Conservation (phyloP, 2,888 invertebrate species). For the Volucella inflata region DNA sequence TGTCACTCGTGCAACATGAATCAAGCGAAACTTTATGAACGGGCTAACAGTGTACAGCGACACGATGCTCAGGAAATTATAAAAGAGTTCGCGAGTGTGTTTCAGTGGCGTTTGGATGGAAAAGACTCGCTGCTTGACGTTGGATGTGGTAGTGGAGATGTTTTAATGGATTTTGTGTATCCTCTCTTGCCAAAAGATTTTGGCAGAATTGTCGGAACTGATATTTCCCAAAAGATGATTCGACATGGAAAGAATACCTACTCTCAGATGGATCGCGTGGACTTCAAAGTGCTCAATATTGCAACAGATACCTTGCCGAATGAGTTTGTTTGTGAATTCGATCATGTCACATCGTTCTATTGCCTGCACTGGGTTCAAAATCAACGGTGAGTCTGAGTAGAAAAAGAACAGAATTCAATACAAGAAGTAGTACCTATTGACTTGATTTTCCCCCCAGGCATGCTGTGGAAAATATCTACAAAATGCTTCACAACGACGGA, state of each 20-base stretch:
- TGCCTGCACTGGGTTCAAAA: slow-evolving; percentile 92
- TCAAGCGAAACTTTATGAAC: slow-evolving; percentile 88
- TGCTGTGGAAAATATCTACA: slow-evolving; percentile 87
- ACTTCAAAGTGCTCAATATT: slow-evolving; percentile 86
- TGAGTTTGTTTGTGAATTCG: slow-evolving; percentile 85
- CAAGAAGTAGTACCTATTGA: no score
- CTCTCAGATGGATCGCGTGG: slow-evolving; percentile 78
- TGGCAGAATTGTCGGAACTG: slow-evolving; percentile 86
- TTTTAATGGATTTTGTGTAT: slow-evolving; percentile 87
- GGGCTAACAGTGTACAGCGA: slow-evolving; percentile 88
- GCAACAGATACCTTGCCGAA: slow-evolving; percentile 84
- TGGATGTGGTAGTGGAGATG: slow-evolving; percentile 90
- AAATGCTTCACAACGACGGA: slow-evolving; percentile 88
- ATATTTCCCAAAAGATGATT: slow-evolving; percentile 90
- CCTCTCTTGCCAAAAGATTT: slow-evolving; percentile 86
- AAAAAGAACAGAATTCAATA: no score
- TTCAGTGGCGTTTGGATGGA: slow-evolving; percentile 85
- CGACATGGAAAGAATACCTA: slow-evolving; percentile 86
- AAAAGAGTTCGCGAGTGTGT: slow-evolving; percentile 86
- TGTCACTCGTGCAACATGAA: slow-evolving; percentile 84
- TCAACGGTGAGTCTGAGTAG: slow-evolving; percentile 85
- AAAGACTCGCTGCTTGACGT: slow-evolving; percentile 87
- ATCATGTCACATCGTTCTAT: slow-evolving; percentile 91
- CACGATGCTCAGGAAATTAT: slow-evolving; percentile 87
- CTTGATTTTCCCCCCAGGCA: slow-evolving; percentile 83